Conservation (phyloP, 1,140 invertebrate species). For the Drosophila bipectinata region DNA sequence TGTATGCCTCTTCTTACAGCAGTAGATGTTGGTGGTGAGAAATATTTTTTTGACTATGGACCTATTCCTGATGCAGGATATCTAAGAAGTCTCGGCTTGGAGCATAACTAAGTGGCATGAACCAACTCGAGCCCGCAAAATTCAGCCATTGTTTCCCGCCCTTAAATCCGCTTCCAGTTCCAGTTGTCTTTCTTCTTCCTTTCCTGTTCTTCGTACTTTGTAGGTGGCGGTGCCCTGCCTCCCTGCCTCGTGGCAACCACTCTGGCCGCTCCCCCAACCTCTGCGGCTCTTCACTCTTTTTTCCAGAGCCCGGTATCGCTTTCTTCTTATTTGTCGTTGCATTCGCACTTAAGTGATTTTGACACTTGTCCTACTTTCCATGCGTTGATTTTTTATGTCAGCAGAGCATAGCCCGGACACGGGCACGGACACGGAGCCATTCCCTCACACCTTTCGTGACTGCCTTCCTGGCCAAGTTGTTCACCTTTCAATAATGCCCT, state of each 20-base stretch:
- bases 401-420: conserved; percentile 31
- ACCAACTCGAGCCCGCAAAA: conserved; percentile 40
- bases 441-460: conserved; percentile 8
- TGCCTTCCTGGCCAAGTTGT: conserved; percentile 61
- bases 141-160: conserved; percentile 65
- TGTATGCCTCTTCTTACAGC: too few species aligned
- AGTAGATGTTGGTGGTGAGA: too few species aligned
- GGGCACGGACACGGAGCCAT: neutral
- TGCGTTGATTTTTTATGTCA: conserved; percentile 81
- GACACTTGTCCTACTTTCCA: conserved; percentile 80
- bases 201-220: conserved; percentile 22
- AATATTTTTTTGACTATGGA: neutral
- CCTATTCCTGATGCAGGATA: conserved; percentile 13
- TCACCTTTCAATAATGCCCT: conserved; percentile 75
- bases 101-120: conserved; percentile 68
- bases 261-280: conserved; percentile 6
- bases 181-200: conserved; percentile 58
- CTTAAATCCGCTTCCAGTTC: conserved; percentile 72
- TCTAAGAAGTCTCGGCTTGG: neutral
- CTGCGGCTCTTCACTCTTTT: conserved; percentile 16
- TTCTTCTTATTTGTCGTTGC: conserved; percentile 77
- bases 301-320: conserved; percentile 48
- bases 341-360: conserved; percentile 81
- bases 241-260: conserved; percentile 18
- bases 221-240: conserved; percentile 41